Conservation (phyloP, 2,888 invertebrate genomes). For the Perdita meconis region DNA sequence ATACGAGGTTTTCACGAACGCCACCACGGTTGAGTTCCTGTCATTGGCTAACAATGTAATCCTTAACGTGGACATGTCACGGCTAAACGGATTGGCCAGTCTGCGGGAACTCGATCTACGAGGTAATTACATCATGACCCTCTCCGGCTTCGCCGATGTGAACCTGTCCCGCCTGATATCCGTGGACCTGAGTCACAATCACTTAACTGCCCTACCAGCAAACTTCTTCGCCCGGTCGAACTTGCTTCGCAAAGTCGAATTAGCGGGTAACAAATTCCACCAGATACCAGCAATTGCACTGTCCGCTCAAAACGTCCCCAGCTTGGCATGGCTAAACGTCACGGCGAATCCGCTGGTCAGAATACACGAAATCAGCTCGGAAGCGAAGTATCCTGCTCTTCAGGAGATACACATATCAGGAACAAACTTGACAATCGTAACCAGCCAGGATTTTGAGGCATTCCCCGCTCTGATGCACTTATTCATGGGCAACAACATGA, state of each 20-base stretch:
- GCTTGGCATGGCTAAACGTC: slow-evolving; percentile 91
- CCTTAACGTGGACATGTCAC: slow-evolving; percentile 90
- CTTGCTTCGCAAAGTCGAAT: slow-evolving; percentile 90
- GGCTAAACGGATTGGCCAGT: slow-evolving; percentile 90
- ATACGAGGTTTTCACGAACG: slow-evolving; percentile 91
- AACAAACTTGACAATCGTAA: slow-evolving; percentile 93
- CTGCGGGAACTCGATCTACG: slow-evolving; percentile 90
- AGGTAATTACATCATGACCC: slow-evolving; percentile 90
- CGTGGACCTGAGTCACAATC: slow-evolving; percentile 91
- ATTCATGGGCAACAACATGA: slow-evolving; percentile 90
- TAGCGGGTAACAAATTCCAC: slow-evolving; percentile 91
- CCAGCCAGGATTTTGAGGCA: slow-evolving; percentile 93
- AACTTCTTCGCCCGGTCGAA: slow-evolving; percentile 92
- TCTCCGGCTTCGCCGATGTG: slow-evolving; percentile 91
- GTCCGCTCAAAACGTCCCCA: slow-evolving; percentile 90
- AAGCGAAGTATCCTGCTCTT: slow-evolving; percentile 89
- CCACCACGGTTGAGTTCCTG: slow-evolving; percentile 90
- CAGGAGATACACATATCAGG: slow-evolving; percentile 92
- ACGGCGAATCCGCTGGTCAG: slow-evolving; percentile 92
- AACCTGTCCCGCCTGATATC: slow-evolving; percentile 90
- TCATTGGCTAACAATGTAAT: slow-evolving; percentile 89
- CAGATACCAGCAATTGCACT: slow-evolving; percentile 92
- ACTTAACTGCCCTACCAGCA: slow-evolving; percentile 90
- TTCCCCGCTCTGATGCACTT: slow-evolving; percentile 92
- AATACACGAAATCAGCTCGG: slow-evolving; percentile 90